Evolutionary conservation across 2,888 invertebrate genomes (phyloP).

Genomic region (Drosophila monieri): DNA sequence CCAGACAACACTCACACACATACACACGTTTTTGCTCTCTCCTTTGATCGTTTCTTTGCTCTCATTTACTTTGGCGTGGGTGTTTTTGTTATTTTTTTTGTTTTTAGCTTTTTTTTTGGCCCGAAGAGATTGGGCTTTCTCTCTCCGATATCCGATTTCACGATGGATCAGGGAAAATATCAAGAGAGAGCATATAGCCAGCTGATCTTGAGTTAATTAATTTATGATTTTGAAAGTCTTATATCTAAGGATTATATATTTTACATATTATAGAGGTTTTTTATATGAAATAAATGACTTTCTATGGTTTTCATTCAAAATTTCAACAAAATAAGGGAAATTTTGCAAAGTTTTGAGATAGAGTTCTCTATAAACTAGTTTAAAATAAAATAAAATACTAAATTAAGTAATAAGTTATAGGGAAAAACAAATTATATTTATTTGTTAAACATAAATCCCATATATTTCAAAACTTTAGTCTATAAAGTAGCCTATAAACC

Average conservation of each 20-base stretch:
- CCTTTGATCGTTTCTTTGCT: constrained; percentile 7
- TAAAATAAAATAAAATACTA: too few species aligned
- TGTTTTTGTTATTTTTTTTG: constrained; percentile 8
- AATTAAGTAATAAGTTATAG: background rate
- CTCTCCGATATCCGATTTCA: constrained; percentile 49
- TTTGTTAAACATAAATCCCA: background rate
- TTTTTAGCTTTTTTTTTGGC: constrained; percentile 9
- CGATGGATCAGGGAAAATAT: constrained; percentile 4
- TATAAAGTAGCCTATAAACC: background rate
- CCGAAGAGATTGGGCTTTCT: background rate
- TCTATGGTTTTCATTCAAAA: too few species aligned
- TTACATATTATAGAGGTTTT: background rate
- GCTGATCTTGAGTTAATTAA: constrained; percentile 9
- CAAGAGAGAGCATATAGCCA: background rate
- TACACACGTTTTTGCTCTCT: background rate
- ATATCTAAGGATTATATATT: background rate
- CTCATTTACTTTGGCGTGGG: constrained; percentile 52
- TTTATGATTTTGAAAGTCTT: background rate
- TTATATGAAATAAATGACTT: too few species aligned
- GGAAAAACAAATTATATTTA: too few species aligned
- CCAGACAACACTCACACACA: constrained; percentile 1
- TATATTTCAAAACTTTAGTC: background rate
- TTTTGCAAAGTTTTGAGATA: too few species aligned
- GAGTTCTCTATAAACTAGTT: too few species aligned
- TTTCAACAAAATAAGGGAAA: too few species aligned